Evolutionary conservation across 1,140 invertebrate species (phyloP).

Genomic region (Lithobius niger): DNA sequence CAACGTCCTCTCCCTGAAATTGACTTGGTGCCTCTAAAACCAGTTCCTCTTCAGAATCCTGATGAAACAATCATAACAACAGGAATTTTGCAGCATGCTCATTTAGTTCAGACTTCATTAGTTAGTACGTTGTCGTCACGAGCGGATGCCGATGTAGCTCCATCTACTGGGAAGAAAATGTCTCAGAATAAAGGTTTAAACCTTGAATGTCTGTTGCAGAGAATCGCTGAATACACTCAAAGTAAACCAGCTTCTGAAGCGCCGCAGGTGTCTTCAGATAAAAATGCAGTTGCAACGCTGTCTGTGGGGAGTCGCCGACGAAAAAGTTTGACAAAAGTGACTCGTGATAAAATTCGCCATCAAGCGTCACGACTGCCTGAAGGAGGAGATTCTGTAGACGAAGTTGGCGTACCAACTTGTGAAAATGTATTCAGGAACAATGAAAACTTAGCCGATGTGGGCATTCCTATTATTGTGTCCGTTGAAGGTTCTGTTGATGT

Average conservation of each 20-base stretch:
- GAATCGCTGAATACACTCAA: background rate
- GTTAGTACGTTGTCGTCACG: background rate
- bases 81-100: background rate
- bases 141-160: background rate
- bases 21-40: background rate
- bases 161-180: background rate
- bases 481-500: too few relatives aligned
- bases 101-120: background rate
- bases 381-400: background rate
- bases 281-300: background rate
- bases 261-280: background rate
- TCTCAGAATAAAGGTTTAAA: background rate
- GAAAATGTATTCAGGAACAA: too few relatives aligned
- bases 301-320: background rate
- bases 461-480: too few relatives aligned
- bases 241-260: background rate
- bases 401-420: too few relatives aligned
- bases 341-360: background rate
- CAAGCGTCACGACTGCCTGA: background rate
- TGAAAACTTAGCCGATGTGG: too few relatives aligned
- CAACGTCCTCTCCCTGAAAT: background rate
- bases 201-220: background rate
- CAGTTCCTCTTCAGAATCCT: background rate
- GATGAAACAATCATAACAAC: background rate
- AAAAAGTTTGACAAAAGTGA: background rate